Base-by-base conservation (phyloP, 2,888 invertebrate species). In the Clistopyga incitator region DNA sequence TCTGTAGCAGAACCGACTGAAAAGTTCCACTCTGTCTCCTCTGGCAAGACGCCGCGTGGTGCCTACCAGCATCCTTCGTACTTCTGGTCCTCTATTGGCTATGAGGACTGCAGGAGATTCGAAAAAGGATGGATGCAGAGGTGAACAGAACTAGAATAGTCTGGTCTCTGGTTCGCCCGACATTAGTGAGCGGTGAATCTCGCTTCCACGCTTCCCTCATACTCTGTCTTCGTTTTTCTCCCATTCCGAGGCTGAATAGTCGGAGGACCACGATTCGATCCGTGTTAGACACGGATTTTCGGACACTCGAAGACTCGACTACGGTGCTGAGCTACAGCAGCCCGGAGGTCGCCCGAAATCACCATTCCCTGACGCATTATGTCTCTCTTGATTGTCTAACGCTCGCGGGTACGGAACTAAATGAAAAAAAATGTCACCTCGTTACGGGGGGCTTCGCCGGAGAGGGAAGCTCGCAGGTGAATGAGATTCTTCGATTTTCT, bases 241-340 rank as follows among this genome's bases (percentile, higher is more conserved):
- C 52, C n/a, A 61, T 29, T 34, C n/a, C 45, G 56, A 25, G 52
- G 13, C 34, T 54, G 45, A n/a, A 45, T 75, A 70, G 64, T 81
- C 56, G 18, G 70, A 25, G 59, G 64, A 59, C 74, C 52, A 38
- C 68, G 78, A 86, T 86, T 85, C 82, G 84, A 74, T 70, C 8
- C 84, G 85, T 61, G 71, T 86, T 86, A 86, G 87, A 85, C 80
- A 87, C 80, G 86, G 81, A 84, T 86, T 84, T 83, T 67, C 75
- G 76, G 54, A 15, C 47, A 64, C 64, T 81, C 76, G 34, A 18
- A 45, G 13, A 56, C 18, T 25, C 8, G 11, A 20, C 61, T 38
- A 15, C 38, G 59, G 61, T 29, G 34, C 47, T 50, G 38, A 42
- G 38, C 47, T n/a, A 10, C 47, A 29, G 42, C 29, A 23, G 3